Conservation (phyloP, 1,140 invertebrate species). For the Lineus longissimus region DNA sequence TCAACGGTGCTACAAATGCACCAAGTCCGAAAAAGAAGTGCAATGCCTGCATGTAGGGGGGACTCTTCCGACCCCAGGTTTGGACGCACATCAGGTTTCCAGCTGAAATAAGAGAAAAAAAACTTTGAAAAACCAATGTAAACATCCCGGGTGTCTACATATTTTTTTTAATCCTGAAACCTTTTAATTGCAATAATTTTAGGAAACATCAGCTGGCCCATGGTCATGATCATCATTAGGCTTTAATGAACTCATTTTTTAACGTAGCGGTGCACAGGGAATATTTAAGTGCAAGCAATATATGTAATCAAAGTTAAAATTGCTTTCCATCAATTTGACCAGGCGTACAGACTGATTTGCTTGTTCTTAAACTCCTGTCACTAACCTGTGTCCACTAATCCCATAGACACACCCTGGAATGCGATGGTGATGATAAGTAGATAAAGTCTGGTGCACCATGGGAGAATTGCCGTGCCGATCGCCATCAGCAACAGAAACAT, state of each 20-base stretch:
- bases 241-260: too few species aligned
- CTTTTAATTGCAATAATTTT: too few species aligned
- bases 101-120: conserved; percentile 42
- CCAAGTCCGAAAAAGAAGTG: conserved; percentile 60
- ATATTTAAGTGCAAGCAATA: too few species aligned
- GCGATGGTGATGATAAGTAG: conserved; percentile 43
- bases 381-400: conserved; percentile 53
- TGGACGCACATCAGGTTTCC: conserved; percentile 58
- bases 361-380: neutral
- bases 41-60: conserved; percentile 58
- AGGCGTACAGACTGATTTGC: neutral
- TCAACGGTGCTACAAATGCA: conserved; percentile 57
- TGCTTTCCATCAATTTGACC: neutral
- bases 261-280: too few species aligned
- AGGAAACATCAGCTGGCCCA: neutral
- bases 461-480: conserved; percentile 37
- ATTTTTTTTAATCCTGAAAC: too few species aligned
- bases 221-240: neutral
- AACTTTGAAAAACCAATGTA: too few species aligned
- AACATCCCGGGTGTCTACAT: too few species aligned
- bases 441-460: conserved; percentile 38
- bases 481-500: conserved; percentile 36
- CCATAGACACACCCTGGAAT: conserved; percentile 49
- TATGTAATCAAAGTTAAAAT: neutral
- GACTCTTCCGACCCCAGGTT: conserved; percentile 56